Conservation (phyloP, 37 sponge, comb jelly and placozoan species). For the Chondrosia reniformis region DNA sequence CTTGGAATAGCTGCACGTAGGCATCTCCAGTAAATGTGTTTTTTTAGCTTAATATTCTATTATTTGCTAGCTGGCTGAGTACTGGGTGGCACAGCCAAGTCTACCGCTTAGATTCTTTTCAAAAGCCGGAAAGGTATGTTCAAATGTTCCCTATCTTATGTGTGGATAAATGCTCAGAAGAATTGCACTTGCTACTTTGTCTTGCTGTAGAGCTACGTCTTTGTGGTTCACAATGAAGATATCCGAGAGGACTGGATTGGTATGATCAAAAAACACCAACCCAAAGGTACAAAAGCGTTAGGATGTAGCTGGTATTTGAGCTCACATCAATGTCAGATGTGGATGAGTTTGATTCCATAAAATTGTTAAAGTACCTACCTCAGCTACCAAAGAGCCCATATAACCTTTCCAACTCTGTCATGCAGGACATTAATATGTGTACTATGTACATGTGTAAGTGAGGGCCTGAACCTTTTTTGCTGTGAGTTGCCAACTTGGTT, state of each 20-base stretch:
- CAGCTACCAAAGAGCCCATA: too few species aligned
- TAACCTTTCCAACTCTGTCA: too few species aligned
- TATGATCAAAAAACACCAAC: slow-evolving; percentile 69
- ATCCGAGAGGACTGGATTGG: slow-evolving; percentile 67
- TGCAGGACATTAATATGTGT: too few species aligned
- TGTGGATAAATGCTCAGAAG: too few species aligned
- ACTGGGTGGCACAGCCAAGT: slow-evolving; percentile 72
- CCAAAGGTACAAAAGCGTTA: slow-evolving; percentile 43
- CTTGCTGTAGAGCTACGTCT: slow-evolving; percentile 49
- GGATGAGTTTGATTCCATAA: background rate
- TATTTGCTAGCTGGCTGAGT: background rate
- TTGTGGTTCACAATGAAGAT: slow-evolving; percentile 73
- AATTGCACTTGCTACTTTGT: background rate
- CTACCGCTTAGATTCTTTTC: slow-evolving; percentile 72
- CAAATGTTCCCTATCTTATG: too few species aligned
- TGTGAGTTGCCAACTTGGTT: too few species aligned
- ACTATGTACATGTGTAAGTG: too few species aligned
- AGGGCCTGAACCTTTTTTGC: too few species aligned
- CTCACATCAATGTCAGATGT: background rate
- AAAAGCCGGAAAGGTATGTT: slow-evolving; percentile 50
- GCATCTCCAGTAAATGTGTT: too few species aligned
- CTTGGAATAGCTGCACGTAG: too few species aligned
- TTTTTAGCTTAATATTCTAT: too few species aligned
- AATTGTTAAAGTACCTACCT: too few species aligned
- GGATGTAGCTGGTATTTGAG: background rate